Evolutionary conservation across 1,140 invertebrate species (phyloP).

Genomic region (Schlechtendalia chinensis): DNA sequence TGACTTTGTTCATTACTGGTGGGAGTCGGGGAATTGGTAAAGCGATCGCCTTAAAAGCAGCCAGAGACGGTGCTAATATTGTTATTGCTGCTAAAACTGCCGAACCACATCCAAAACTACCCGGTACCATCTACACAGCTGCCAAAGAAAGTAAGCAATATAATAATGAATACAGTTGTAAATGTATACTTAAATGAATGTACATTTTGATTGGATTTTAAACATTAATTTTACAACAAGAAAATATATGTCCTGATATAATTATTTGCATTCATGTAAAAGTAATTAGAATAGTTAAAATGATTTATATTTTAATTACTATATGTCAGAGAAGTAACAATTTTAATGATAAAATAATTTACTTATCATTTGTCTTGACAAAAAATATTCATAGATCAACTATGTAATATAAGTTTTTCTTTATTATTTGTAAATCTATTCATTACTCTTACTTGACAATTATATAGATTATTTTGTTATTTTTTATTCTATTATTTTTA

Average conservation of each 20-base stretch:
- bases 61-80: constrained; percentile 92
- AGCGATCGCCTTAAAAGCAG: constrained; percentile 90
- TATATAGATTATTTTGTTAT: neutral
- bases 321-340: neutral
- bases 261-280: neutral
- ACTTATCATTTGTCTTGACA: neutral
- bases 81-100: constrained; percentile 96
- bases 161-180: neutral
- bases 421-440: too few relatives aligned
- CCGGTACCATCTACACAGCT: constrained; percentile 96
- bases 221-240: neutral
- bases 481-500: neutral
- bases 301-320: neutral
- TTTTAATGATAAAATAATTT: neutral
- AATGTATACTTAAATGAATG: too few relatives aligned
- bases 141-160: constrained; percentile 83
- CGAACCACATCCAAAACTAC: constrained; percentile 91
- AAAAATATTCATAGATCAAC: neutral
- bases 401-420: neutral
- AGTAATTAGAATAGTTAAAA: neutral
- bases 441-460: neutral
- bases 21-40: constrained; percentile 97
- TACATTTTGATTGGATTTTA: neutral
- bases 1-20: constrained; percentile 91
- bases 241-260: neutral